Percentiles rank a stretch among this genome's conserved stretches.
These are phyloP conservation scores for Empidonax traillii DNA, from an alignment of 2,113 vertebrate species.

Conservation along the genomic window DNA sequence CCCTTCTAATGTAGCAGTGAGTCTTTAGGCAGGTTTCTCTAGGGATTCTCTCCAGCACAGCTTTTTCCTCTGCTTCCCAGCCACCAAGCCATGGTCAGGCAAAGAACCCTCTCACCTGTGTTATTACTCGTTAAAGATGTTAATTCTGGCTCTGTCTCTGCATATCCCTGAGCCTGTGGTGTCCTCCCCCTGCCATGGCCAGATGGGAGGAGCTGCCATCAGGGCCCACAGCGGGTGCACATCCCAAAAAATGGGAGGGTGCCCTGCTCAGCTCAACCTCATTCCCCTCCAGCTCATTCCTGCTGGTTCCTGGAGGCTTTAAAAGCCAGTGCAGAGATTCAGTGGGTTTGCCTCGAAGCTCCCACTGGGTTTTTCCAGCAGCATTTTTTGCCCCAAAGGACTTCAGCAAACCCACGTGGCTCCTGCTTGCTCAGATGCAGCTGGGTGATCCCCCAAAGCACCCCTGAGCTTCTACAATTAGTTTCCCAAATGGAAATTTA, in stretches of 20 bases:
- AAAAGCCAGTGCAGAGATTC: not conserved
- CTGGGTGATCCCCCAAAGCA: not conserved
- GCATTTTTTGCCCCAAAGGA: not conserved
- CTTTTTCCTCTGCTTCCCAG: not conserved
- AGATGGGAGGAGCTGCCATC: not conserved
- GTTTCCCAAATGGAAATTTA: not conserved
- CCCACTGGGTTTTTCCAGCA: not conserved
- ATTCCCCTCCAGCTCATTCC: not conserved
- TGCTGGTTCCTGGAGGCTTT: not conserved
- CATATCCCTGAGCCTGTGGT: conserved; percentile 32
- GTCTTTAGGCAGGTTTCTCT: not conserved
- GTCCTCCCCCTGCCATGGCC: not conserved
- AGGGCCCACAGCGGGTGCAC: not conserved
- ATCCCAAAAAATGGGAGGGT: not conserved
- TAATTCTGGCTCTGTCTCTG: conserved; percentile 53
- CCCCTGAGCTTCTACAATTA: not conserved
- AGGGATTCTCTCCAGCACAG: not conserved
- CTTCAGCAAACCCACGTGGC: rapidly evolving
- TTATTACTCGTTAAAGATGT: conserved; percentile 59
- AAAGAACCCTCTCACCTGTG: not conserved
- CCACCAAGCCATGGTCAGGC: not conserved
- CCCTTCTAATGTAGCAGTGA: rapidly evolving
- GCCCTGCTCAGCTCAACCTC: not conserved
- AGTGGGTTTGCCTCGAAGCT: rapidly evolving
- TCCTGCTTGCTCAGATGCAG: not conserved